Evolutionary conservation across 2,797 vertebrate genomes (phyloP).

Genomic region (Phoeniculus purpureus): DNA sequence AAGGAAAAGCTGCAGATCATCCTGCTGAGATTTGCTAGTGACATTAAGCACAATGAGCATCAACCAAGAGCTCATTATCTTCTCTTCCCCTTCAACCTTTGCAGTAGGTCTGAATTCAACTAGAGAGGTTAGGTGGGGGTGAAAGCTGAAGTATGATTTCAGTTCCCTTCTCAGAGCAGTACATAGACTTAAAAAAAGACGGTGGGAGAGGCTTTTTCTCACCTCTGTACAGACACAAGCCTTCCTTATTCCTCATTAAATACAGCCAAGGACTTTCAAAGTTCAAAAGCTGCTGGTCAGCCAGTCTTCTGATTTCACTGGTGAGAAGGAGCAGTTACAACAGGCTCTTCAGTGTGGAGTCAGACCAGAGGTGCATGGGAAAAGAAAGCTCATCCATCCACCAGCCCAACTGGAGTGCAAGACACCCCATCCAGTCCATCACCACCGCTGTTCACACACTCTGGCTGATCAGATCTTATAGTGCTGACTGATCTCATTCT

Average conservation of each 20-base stretch:
- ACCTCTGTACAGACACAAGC: background rate
- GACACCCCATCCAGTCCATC: background rate
- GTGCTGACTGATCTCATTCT: background rate
- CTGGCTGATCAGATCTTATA: background rate
- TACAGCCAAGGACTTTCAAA: background rate
- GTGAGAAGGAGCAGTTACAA: background rate
- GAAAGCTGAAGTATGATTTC: background rate
- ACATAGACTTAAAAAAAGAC: background rate
- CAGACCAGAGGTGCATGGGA: background rate
- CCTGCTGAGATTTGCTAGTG: background rate
- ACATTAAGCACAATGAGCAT: background rate
- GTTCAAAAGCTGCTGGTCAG: constrained; percentile 24
- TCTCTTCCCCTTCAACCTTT: background rate
- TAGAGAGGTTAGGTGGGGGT: background rate
- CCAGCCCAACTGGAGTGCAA: background rate
- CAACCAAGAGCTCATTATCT: background rate
- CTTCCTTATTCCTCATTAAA: background rate
- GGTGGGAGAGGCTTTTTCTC: background rate
- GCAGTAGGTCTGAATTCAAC: background rate
- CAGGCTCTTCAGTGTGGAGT: background rate
- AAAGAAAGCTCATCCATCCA: background rate
- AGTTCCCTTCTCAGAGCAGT: background rate
- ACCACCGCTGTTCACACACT: background rate
- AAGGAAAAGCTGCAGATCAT: background rate
- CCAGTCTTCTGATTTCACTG: background rate